These are phyloP conservation scores for Hypanus sabinus DNA, from an alignment of 2,113 vertebrate genomes.

Conservation along the genomic window DNA sequence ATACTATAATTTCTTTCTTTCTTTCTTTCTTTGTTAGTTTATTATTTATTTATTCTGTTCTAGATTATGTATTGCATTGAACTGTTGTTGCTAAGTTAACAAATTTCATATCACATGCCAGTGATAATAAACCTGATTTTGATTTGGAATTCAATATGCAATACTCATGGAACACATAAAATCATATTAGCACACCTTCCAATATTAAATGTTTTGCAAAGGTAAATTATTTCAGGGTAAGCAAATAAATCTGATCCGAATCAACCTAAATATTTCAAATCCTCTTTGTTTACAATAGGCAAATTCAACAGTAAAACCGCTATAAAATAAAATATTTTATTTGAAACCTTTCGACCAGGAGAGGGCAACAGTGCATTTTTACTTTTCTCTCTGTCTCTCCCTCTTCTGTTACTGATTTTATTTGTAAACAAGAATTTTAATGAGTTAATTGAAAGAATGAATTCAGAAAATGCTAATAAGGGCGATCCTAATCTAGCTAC, in stretches of 20 bases:
- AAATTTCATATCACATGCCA: too few relatives aligned
- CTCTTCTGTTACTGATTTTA: neutral
- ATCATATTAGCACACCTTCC: neutral
- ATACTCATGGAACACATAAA: neutral
- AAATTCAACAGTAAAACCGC: neutral
- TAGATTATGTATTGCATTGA: too few relatives aligned
- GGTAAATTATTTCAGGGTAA: neutral
- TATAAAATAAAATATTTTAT: too few relatives aligned
- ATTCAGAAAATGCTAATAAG: neutral
- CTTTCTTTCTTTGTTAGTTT: too few relatives aligned
- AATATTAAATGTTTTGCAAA: neutral
- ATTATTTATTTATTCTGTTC: too few relatives aligned
- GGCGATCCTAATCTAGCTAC: neutral
- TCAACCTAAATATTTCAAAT: neutral
- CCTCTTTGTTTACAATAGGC: neutral
- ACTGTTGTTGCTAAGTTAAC: too few relatives aligned
- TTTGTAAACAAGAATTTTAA: neutral
- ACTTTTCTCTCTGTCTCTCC: neutral
- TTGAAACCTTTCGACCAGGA: too few relatives aligned
- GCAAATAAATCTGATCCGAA: neutral
- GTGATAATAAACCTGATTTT: too few relatives aligned
- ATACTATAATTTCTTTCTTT: too few relatives aligned
- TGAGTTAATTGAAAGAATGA: neutral
- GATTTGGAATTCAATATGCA: neutral
- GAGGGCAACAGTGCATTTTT: slow-evolving; percentile 29